Evolutionary conservation across 1,140 invertebrate genomes (phyloP).

Genomic region (Drosophila pandora): DNA sequence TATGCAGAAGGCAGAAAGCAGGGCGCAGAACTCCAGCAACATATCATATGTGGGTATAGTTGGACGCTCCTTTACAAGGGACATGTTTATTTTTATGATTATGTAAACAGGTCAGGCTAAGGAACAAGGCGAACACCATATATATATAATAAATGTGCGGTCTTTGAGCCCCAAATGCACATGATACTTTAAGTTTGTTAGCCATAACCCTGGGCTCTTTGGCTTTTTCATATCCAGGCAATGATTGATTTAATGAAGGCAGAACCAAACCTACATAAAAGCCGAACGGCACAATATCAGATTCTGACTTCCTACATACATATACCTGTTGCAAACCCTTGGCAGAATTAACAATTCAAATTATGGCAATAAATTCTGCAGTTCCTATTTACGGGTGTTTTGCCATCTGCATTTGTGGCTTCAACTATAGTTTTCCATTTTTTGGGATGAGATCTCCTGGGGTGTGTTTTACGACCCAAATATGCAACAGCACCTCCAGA

Average conservation of each 20-base stretch:
- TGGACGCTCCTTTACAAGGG: slow-evolving; percentile 11
- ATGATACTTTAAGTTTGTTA: slow-evolving; percentile 40
- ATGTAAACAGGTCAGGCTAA: slow-evolving; percentile 43
- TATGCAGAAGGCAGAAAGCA: slow-evolving; percentile 44
- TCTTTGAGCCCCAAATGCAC: slow-evolving; percentile 54
- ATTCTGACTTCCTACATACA: not conserved
- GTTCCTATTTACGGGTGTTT: slow-evolving; percentile 43
- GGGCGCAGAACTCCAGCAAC: slow-evolving; percentile 16
- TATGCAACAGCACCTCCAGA: slow-evolving; percentile 49
- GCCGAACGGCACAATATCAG: not conserved
- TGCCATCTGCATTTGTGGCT: slow-evolving; percentile 15
- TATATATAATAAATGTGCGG: slow-evolving; percentile 65
- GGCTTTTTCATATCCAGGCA: not conserved
- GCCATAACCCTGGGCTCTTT: not conserved
- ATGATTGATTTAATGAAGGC: slow-evolving; percentile 24
- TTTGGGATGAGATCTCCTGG: not conserved
- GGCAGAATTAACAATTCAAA: slow-evolving; percentile 61
- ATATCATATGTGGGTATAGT: slow-evolving; percentile 20
- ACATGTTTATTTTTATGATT: slow-evolving; percentile 67
- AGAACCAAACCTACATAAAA: slow-evolving; percentile 19
- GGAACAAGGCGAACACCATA: not conserved
- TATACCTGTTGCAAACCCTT: slow-evolving; percentile 3
- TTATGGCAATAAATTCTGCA: slow-evolving; percentile 46
- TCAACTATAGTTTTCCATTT: slow-evolving; percentile 2
- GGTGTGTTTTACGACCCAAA: slow-evolving; percentile 54